Percentiles rank a stretch among this genome's conserved stretches.
These are phyloP conservation scores for Stegostoma tigrinum DNA, from an alignment of 2,113 vertebrate genomes.

Conservation along the genomic window DNA sequence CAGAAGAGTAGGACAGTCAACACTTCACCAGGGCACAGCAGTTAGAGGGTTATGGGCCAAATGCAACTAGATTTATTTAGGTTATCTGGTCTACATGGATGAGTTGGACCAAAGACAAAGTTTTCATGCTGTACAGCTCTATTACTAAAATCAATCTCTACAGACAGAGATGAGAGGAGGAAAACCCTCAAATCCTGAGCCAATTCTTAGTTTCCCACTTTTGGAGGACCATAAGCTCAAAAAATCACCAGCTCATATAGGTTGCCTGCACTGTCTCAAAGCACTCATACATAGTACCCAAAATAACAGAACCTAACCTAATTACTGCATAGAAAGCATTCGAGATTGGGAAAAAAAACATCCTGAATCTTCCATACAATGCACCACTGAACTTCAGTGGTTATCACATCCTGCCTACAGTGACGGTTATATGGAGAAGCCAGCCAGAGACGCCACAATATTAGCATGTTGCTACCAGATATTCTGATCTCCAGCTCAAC, in stretches of 20 bases:
- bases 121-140: too few relatives aligned
- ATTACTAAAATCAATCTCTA: too few relatives aligned
- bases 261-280: neutral
- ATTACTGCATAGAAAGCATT: neutral
- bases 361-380: neutral
- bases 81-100: too few relatives aligned
- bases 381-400: neutral
- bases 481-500: neutral
- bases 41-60: too few relatives aligned
- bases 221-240: neutral
- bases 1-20: too few relatives aligned
- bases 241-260: neutral
- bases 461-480: neutral
- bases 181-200: neutral
- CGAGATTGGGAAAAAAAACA: neutral
- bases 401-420: too few relatives aligned
- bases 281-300: neutral
- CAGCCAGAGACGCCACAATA: too few relatives aligned
- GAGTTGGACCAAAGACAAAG: too few relatives aligned
- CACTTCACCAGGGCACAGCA: too few relatives aligned
- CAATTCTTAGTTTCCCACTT: neutral
- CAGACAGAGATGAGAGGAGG: too few relatives aligned
- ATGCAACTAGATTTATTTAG: too few relatives aligned
- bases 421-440: too few relatives aligned
- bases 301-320: neutral